Evolutionary conservation across 2,113 vertebrate genomes (phyloP), one percentile per base, ranked within the genome.

Genomic region (Sylvilagus bachmani): DNA sequence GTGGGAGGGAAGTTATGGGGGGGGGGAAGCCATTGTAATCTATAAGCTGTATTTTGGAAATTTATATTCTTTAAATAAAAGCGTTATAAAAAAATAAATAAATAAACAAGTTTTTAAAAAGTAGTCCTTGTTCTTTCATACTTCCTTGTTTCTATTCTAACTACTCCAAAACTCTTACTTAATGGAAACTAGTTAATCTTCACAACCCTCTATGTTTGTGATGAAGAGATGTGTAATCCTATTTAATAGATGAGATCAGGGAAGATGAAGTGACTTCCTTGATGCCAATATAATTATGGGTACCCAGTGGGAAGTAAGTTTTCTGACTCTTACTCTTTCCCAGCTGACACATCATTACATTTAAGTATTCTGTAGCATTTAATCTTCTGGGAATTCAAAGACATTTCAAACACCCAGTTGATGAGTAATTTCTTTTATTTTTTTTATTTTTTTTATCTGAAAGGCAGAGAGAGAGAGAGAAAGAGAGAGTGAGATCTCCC

Each of bases 251-350:
- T 90, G 78, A 82, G 22, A 36, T 10, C 66, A 19, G 53, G 53
- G 82, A 90, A 73, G 2, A 36, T 62, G 13, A 90, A 38, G n/a
- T 81, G 51, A 90, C 67, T n/a, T 90, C 22, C 29, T 62, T 33
- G 22, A 71, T 33, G 21, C 70, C 62, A 44, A 62, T 51, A 73
- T 62, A 62, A 10, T 62, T 80, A 44, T 25, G 33, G 17, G 53
- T 58, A 8, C 19, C 4, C 2, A 27, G 71, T 38, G 44, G 61
- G 70, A 84, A 75, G 44, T 10, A 55, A 36, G 12, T 84, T 66
- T 67, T 84, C 61, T 92, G 8, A 77, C 61, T 53, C 44, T 90
- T 90, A 64, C 17, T 81, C 27, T 21, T 75, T 91, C n/a, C n/a
- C 49, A 84, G 13, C 19, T 67, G 58, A 75, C n/a, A 38, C 31